Conservation (phyloP, 2,888 invertebrate species). For the Tyria jacobaeae region DNA sequence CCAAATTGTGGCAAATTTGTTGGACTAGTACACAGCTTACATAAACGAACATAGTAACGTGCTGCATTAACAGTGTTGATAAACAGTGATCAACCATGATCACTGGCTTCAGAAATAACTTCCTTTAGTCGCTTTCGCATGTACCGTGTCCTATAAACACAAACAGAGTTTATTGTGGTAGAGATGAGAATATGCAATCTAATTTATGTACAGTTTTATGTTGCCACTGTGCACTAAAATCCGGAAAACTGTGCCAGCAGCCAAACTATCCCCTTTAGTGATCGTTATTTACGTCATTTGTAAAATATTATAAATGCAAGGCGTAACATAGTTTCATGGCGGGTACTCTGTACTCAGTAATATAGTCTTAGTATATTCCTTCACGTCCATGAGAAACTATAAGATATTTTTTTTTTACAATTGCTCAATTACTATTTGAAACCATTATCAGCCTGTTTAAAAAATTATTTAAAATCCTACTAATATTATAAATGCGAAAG, state of each 20-base stretch:
- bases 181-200: conserved; percentile 22
- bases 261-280: conserved; percentile 26
- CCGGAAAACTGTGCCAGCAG: conserved; percentile 27
- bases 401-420: too few species aligned
- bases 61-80: conserved; percentile 6
- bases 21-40: not conserved
- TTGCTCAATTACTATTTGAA: too few species aligned
- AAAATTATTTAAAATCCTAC: too few species aligned
- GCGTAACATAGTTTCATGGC: not conserved
- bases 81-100: conserved; percentile 25
- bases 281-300: not conserved
- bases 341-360: not conserved
- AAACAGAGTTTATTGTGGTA: conserved; percentile 26
- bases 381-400: not conserved
- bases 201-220: conserved; percentile 31
- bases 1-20: not conserved
- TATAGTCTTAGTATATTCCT: not conserved
- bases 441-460: too few species aligned
- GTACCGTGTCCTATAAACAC: conserved; percentile 29
- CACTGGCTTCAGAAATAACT: conserved; percentile 26
- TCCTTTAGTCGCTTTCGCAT: conserved; percentile 13
- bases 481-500: too few species aligned
- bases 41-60: conserved; percentile 4
- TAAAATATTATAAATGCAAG: not conserved
- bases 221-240: conserved; percentile 9